phyloP scores from a whole-genome alignment of 2,113 vertebrate species.

The Corythoichthys haematopterus region DNA sequence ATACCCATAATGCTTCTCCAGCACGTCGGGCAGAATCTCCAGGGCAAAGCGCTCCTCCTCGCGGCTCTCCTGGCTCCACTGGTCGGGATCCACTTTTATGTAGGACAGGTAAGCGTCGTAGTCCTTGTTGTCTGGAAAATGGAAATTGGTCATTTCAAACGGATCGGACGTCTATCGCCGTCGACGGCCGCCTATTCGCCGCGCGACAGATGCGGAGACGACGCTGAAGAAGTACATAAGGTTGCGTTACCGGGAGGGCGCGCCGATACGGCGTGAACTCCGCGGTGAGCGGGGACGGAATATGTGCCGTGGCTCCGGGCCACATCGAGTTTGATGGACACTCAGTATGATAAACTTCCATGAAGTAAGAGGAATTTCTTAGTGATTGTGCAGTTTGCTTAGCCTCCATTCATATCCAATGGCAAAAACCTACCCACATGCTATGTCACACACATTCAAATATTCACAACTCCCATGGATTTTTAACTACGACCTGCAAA shows the following conservation, averaged over 20 bases:
- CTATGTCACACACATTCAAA: no score
- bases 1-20: constrained; percentile 99
- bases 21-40: constrained; percentile 95
- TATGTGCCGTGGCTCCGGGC: constrained; percentile 35
- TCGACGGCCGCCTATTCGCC: no score
- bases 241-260: constrained; percentile 4
- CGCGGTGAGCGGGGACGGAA: constrained; percentile 42
- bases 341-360: constrained; percentile 14
- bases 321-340: constrained; percentile 39
- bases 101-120: constrained; percentile 97
- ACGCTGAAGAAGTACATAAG: no score
- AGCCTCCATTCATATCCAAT: neutral
- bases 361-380: constrained; percentile 10
- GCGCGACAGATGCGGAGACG: no score
- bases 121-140: constrained; percentile 88
- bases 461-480: no score
- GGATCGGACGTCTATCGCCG: no score
- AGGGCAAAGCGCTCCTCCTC: constrained; percentile 97
- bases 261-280: constrained; percentile 40
- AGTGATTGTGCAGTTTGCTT: constrained; percentile 17
- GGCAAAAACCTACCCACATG: no score
- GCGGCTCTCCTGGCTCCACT: constrained; percentile 94
- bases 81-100: constrained; percentile 97
- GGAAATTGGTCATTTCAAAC: no score
- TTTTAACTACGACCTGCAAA: no score